Evolutionary conservation across 2,797 vertebrate genomes (phyloP).

Genomic region (Chelmon rostratus): DNA sequence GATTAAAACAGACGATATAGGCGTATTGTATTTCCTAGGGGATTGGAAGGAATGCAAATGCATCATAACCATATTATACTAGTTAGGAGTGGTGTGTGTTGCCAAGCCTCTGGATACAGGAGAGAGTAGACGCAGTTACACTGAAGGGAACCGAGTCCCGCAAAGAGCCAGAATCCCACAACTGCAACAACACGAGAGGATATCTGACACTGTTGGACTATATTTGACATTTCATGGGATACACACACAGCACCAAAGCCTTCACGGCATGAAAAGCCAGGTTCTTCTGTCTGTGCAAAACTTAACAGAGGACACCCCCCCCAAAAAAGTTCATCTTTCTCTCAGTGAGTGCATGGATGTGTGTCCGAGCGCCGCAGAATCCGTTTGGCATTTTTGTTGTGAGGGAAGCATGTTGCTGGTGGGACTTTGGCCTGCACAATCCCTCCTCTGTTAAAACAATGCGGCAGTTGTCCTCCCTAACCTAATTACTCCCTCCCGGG

Average conservation of each 20-base stretch:
- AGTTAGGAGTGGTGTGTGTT: constrained; percentile 71
- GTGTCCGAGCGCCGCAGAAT: constrained; percentile 72
- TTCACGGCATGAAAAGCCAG: constrained; percentile 29
- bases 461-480: constrained; percentile 88
- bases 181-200: constrained; percentile 68
- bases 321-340: constrained; percentile 24
- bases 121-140: constrained; percentile 60
- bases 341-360: constrained; percentile 28
- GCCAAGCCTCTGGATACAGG: constrained; percentile 77
- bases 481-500: constrained; percentile 88
- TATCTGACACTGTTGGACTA: constrained; percentile 75
- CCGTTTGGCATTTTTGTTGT: constrained; percentile 83
- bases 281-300: constrained; percentile 30
- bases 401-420: constrained; percentile 86
- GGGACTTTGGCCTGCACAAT: constrained; percentile 88
- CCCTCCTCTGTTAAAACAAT: constrained; percentile 90
- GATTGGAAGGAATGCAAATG: constrained; percentile 84
- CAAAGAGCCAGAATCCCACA: constrained; percentile 64
- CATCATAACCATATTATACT: constrained; percentile 86
- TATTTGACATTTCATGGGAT: constrained; percentile 75
- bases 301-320: constrained; percentile 36
- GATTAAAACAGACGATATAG: constrained; percentile 85
- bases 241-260: constrained; percentile 41
- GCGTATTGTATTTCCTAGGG: constrained; percentile 83
- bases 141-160: constrained; percentile 55